Percentiles rank a stretch among this genome's conserved stretches.
These are phyloP conservation scores for Cybosia mesomella DNA, from an alignment of 2,888 invertebrate genomes.

Conservation along the genomic window DNA sequence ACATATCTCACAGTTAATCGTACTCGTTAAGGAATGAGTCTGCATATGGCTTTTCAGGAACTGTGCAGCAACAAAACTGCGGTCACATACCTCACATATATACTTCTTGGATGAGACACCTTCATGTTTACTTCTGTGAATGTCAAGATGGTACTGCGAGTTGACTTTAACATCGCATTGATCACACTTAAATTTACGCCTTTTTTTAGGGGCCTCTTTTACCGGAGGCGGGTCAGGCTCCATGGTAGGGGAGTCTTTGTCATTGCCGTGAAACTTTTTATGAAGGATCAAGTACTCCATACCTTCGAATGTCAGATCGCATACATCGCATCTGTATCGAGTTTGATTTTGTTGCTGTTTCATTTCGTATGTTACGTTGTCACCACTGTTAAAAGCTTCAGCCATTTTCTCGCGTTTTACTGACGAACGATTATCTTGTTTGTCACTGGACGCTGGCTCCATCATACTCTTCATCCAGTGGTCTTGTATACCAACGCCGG, in stretches of 20 bases:
- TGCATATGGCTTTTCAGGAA: slow-evolving; percentile 84
- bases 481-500: slow-evolving; percentile 77
- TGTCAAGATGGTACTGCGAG: slow-evolving; percentile 82
- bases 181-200: slow-evolving; percentile 81
- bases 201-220: slow-evolving; percentile 76
- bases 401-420: slow-evolving; percentile 84
- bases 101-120: slow-evolving; percentile 78
- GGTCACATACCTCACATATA: slow-evolving; percentile 79
- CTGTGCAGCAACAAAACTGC: slow-evolving; percentile 82
- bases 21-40: slow-evolving; percentile 77
- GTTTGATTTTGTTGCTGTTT: slow-evolving; percentile 69
- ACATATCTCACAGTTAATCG: slow-evolving; percentile 82
- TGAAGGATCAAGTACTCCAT: slow-evolving; percentile 80
- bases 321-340: slow-evolving; percentile 78
- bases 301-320: slow-evolving; percentile 80
- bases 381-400: slow-evolving; percentile 75
- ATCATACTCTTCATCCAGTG: slow-evolving; percentile 85
- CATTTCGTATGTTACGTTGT: slow-evolving; percentile 72
- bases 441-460: slow-evolving; percentile 81
- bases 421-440: slow-evolving; percentile 72
- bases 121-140: slow-evolving; percentile 82
- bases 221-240: slow-evolving; percentile 66
- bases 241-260: slow-evolving; percentile 74
- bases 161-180: slow-evolving; percentile 83
- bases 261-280: slow-evolving; percentile 82